Conservation (phyloP, 2,113 vertebrate species). For the Seriola aureovittata region DNA sequence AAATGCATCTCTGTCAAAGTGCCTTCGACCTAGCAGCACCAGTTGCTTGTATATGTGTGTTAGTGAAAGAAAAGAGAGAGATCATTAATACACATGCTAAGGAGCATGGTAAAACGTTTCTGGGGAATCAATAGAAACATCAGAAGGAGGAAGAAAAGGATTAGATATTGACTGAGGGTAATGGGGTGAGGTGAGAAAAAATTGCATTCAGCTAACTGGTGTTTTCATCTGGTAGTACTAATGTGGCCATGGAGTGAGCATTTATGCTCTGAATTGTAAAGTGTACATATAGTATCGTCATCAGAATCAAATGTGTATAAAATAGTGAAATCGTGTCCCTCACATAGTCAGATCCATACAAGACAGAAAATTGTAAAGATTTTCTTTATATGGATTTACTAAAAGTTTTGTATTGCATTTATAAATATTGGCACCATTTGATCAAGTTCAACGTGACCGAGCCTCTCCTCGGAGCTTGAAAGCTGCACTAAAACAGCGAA, state of each 20-base stretch:
- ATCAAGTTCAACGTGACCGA: background rate
- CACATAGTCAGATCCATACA: background rate
- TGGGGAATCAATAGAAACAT: conserved; percentile 68
- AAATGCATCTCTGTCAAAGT: conserved; percentile 35
- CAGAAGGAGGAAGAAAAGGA: conserved; percentile 66
- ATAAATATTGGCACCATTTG: background rate
- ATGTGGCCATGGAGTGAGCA: conserved; percentile 28
- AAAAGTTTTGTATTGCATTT: background rate
- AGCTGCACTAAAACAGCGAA: background rate
- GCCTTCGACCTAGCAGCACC: conserved; percentile 23
- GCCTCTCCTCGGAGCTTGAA: background rate
- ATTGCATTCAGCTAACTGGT: conserved; percentile 38
- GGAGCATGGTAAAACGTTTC: conserved; percentile 52
- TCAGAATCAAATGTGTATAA: background rate
- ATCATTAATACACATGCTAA: conserved; percentile 72
- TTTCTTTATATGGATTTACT: background rate
- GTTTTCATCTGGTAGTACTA: conserved; percentile 49
- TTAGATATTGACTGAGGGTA: conserved; percentile 76
- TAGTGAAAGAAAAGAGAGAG: conserved; percentile 4
- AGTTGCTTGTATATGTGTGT: conserved; percentile 20
- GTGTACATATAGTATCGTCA: background rate
- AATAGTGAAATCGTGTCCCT: background rate
- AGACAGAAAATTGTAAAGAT: background rate
- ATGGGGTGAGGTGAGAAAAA: conserved; percentile 64
- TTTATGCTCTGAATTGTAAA: conserved; percentile 10